These are phyloP conservation scores for Scaptomyza tumidula DNA, from an alignment of 2,888 invertebrate genomes.

Conservation along the genomic window DNA sequence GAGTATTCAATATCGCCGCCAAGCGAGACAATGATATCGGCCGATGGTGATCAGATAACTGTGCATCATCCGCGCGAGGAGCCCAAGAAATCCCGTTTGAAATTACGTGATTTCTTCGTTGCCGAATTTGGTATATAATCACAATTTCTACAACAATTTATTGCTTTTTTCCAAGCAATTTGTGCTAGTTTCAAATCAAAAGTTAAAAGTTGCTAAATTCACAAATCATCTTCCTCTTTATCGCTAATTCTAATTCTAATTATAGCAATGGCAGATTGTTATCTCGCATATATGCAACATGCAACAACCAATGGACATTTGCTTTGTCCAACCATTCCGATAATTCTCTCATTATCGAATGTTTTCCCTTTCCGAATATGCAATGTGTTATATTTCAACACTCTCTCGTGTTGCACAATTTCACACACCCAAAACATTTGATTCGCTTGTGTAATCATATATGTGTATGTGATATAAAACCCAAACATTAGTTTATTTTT, in stretches of 20 bases:
- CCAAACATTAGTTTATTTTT: not conserved
- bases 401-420: not conserved
- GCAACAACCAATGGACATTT: too few species aligned
- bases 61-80: constrained; percentile 90
- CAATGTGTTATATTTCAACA: constrained; percentile 14
- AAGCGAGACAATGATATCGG: constrained; percentile 83
- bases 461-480: not conserved
- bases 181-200: constrained; percentile 12
- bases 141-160: not conserved
- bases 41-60: constrained; percentile 83
- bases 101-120: constrained; percentile 94
- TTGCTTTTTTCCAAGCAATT: not conserved
- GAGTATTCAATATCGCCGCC: constrained; percentile 80
- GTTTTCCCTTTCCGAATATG: not conserved
- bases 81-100: constrained; percentile 91
- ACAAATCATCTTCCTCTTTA: constrained; percentile 8
- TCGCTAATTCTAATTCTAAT: too few species aligned
- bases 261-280: too few species aligned
- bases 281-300: too few species aligned
- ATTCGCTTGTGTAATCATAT: not conserved
- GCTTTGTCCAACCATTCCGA: too few species aligned
- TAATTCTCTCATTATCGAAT: not conserved
- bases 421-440: not conserved
- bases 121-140: constrained; percentile 90
- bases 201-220: not conserved